Percentiles rank a stretch among this genome's conserved stretches.
phyloP scores from a whole-genome alignment of 2,888 invertebrate genomes.

The Ophion ventricosus region DNA sequence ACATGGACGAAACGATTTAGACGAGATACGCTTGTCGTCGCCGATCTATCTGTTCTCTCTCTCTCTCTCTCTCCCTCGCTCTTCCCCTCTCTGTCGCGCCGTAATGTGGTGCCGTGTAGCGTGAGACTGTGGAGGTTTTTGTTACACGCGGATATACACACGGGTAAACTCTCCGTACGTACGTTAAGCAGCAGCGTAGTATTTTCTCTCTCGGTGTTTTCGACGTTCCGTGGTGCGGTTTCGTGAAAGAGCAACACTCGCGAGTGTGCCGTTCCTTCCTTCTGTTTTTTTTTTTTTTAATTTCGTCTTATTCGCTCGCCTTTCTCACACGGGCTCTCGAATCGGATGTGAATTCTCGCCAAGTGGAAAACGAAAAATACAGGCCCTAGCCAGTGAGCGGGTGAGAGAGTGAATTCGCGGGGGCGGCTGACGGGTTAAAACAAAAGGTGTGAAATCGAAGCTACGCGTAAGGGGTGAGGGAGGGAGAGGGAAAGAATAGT shows the following conservation, averaged over 20 bases:
- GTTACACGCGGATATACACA: constrained; percentile 30
- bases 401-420: constrained; percentile 46
- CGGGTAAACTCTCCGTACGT: constrained; percentile 8
- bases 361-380: constrained; percentile 21
- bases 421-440: neutral
- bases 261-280: constrained; percentile 6
- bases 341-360: constrained; percentile 3
- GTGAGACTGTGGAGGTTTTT: constrained; percentile 50
- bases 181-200: constrained; percentile 36
- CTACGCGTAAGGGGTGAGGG: constrained; percentile 16
- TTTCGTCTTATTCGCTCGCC: too few species aligned
- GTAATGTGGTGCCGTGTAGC: constrained; percentile 48
- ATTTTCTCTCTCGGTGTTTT: constrained; percentile 51
- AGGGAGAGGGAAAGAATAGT: constrained; percentile 23
- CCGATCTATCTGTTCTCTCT: constrained; percentile 30
- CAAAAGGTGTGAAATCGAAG: constrained; percentile 45
- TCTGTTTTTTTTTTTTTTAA: too few species aligned
- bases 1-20: constrained; percentile 50
- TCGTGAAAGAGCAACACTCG: constrained; percentile 33
- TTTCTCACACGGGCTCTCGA: constrained; percentile 10
- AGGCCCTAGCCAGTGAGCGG: neutral
- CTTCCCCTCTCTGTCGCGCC: constrained; percentile 27
- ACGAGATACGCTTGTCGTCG: constrained; percentile 57
- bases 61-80: constrained; percentile 23
- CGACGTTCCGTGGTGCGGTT: constrained; percentile 55